Evolutionary conservation across 2,888 invertebrate genomes (phyloP).

Genomic region (Tenodera sinensis): DNA sequence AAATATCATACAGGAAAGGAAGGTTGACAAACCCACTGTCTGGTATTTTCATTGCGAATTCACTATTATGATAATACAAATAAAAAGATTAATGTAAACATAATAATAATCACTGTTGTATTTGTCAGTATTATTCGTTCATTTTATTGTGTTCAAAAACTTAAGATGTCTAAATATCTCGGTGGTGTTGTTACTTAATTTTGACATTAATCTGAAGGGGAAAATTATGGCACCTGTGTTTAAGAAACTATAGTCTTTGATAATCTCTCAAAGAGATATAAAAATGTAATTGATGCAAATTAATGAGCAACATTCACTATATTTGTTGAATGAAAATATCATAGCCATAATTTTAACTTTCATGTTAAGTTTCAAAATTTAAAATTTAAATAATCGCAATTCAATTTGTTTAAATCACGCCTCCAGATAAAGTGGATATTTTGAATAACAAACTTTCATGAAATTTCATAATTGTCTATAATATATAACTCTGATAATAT

Average conservation of each 20-base stretch:
- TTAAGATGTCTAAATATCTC: background rate
- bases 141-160: background rate
- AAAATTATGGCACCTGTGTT: background rate
- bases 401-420: background rate
- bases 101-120: background rate
- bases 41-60: background rate
- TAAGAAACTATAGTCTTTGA: background rate
- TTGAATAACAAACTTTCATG: slow-evolving; percentile 28
- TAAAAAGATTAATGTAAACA: background rate
- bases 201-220: background rate
- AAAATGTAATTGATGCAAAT: background rate
- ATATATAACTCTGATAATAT: slow-evolving; percentile 2
- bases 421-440: background rate
- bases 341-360: background rate
- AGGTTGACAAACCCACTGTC: background rate
- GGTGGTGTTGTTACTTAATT: background rate
- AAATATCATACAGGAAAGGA: background rate
- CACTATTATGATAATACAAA: background rate
- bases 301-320: background rate
- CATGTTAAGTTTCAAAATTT: background rate
- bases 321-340: background rate
- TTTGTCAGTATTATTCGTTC: background rate
- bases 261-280: background rate
- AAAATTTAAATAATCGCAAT: background rate
- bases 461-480: slow-evolving; percentile 35